These are phyloP conservation scores for Perccottus glenii DNA, from an alignment of 2,113 vertebrate genomes.

Conservation along the genomic window DNA sequence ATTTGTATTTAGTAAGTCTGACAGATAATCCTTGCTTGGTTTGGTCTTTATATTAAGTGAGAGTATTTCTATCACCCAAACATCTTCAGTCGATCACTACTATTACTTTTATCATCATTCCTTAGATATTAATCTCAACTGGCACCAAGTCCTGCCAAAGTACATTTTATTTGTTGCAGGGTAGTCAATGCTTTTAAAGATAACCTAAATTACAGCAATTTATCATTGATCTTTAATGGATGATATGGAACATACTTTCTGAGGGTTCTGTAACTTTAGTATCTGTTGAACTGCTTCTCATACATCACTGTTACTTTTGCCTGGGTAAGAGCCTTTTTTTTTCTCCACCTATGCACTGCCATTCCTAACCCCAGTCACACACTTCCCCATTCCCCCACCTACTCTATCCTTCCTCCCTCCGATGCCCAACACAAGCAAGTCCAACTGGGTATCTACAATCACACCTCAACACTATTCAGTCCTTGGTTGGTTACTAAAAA, in stretches of 20 bases:
- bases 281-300: slow-evolving; percentile 33
- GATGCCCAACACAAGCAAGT: too few species aligned
- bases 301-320: slow-evolving; percentile 54
- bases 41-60: neutral
- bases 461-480: slow-evolving; percentile 37
- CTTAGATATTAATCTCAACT: slow-evolving; percentile 11
- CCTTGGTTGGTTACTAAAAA: slow-evolving; percentile 42
- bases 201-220: slow-evolving; percentile 38
- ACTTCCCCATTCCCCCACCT: neutral
- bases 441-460: slow-evolving; percentile 15
- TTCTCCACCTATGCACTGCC: neutral
- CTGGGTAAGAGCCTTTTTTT: slow-evolving; percentile 67
- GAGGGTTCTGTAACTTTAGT: slow-evolving; percentile 46
- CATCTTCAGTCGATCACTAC: neutral
- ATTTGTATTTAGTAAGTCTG: neutral
- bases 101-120: neutral
- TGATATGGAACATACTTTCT: slow-evolving; percentile 20
- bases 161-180: slow-evolving; percentile 5
- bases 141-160: slow-evolving; percentile 13
- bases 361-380: neutral
- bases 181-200: slow-evolving; percentile 22
- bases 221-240: slow-evolving; percentile 37
- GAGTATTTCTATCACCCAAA: neutral
- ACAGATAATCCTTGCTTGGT: too few species aligned
- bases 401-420: slow-evolving; percentile 7